Base-by-base conservation (phyloP, 2,888 invertebrate genomes). In the Machimus atricapillus region DNA sequence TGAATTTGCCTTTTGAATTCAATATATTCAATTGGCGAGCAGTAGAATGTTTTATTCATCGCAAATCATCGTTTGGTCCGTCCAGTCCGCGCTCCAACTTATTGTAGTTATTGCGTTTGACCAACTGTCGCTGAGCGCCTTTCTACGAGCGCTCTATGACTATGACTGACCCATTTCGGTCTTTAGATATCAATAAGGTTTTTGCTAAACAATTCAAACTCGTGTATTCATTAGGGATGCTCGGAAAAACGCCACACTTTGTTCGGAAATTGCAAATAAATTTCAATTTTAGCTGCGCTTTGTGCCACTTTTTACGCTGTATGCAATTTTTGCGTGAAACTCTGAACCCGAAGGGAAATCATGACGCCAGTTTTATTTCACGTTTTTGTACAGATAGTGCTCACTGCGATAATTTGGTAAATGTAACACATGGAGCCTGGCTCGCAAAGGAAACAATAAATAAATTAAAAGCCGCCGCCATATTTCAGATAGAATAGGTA, bases 1-100 rank as follows among this genome's bases (percentile, higher is more conserved):
- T 83, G 83, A 83, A 66, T 83, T 83, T 83, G 83, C 83, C 66
- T 83, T 66, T 83, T 83, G 66, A 83, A 83, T 83, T 83, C 83
- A 73, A 83, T 83, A 73, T 83, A 83, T 83, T 83, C 83, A 83
- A 83, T 83, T 83, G 58, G 43, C 37, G 23, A 40, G 37, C 83
- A 19, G 23, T 27, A 8, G 83, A 40, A 83, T 83, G 83, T 83
- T 83, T 83, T 83, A 83, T 83, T 83, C 83, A 83, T 83, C 40
- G 83, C 73, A 83, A 83, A 83, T 83, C 83, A 73, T 66, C 73
- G 66, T 83, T 40, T 40, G 43, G 83, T 6, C 73, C 66, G 23
- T 66, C 66, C 19, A 19, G 12, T 19, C n/a, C 40, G 27, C 79
- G 46, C 34, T 14, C 37, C 1, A 56, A 83, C 56, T 81, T 81